Percentiles rank a stretch among this genome's conserved stretches.
Conservation (phyloP, 1,140 invertebrate genomes). For the Tetragonula clypearis region DNA sequence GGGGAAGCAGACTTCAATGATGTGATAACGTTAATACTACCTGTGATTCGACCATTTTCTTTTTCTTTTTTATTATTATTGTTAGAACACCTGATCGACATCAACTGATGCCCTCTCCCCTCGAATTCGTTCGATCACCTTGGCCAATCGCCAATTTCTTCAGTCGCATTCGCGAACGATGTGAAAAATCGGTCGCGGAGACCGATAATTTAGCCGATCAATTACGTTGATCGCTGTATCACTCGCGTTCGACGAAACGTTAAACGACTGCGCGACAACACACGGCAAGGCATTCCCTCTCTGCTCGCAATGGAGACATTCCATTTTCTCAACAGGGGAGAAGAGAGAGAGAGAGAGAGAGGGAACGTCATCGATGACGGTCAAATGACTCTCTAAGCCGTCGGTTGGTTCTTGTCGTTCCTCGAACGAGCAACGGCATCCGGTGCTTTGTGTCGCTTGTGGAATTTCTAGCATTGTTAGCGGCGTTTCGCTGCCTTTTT, state of each 20-base stretch:
- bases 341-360: background rate
- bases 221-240: background rate
- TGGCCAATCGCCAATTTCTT: background rate
- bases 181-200: too few relatives aligned
- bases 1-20: background rate
- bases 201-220: background rate
- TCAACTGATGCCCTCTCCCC: background rate
- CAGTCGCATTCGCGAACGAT: background rate
- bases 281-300: background rate
- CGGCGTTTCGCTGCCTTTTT: constrained; percentile 1
- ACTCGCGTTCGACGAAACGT: background rate
- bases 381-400: background rate
- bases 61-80: background rate
- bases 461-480: constrained; percentile 44
- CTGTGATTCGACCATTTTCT: background rate
- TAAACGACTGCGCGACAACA: background rate
- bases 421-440: constrained; percentile 16
- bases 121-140: background rate
- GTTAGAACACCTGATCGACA: background rate
- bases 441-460: constrained; percentile 13
- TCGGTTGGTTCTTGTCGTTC: constrained; percentile 8
- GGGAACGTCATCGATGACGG: background rate
- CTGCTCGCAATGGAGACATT: background rate
- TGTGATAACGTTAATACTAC: background rate
- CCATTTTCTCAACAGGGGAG: background rate